A percentile compares a stretch with the other conserved stretches of the same genome.
phyloP scores from a whole-genome alignment of 2,797 vertebrate genomes.

The Xerus rutilus region DNA sequence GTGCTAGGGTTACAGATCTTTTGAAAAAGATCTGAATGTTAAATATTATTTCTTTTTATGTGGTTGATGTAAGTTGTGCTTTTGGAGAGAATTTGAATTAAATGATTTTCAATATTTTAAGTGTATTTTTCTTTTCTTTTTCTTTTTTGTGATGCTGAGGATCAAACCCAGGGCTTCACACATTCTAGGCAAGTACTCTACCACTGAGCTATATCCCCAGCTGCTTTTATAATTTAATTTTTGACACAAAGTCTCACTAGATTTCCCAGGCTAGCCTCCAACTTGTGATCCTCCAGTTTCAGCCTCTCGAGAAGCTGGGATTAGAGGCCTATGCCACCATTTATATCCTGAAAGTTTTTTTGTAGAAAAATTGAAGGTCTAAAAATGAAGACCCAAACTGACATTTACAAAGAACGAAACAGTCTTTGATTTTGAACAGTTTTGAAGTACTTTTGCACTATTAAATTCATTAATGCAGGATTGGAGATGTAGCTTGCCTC shows the following conservation, averaged over 20 bases:
- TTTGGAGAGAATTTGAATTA: slow-evolving; percentile 46
- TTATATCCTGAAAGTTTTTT: not conserved
- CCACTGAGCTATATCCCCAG: too few relatives aligned
- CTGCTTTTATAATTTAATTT: too few relatives aligned
- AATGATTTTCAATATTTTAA: not conserved
- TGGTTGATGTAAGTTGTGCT: not conserved
- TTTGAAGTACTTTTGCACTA: not conserved
- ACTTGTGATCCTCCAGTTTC: not conserved
- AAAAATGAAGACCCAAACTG: not conserved
- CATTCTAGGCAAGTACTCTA: too few relatives aligned
- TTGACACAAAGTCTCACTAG: too few relatives aligned
- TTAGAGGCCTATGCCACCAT: not conserved
- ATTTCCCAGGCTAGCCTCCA: not conserved
- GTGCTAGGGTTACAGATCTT: not conserved
- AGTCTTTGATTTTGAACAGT: not conserved
- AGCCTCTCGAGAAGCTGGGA: not conserved
- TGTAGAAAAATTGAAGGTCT: slow-evolving; percentile 3
- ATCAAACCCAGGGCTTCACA: too few relatives aligned
- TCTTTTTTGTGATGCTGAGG: not conserved
- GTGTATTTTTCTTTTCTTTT: not conserved
- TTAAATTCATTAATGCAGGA: not conserved
- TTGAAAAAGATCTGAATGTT: not conserved
- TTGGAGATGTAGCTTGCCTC: not conserved
- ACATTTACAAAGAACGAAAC: slow-evolving; percentile 22
- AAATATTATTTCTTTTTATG: not conserved